Base-by-base conservation (phyloP, 2,888 invertebrate genomes). In the Netelia virgata region DNA sequence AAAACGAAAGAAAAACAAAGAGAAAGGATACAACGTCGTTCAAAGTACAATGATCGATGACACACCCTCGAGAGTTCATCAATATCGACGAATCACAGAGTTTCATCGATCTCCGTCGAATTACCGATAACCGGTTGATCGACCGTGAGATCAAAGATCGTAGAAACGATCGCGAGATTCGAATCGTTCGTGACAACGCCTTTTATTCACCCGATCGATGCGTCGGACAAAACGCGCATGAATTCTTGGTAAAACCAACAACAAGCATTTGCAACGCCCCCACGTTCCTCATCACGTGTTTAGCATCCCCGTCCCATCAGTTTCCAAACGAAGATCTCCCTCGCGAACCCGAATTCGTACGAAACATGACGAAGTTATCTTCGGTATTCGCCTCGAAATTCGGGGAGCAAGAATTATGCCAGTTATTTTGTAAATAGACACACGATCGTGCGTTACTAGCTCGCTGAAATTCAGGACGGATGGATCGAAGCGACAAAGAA, bases 361-460 rank as follows among this genome's bases (percentile, higher is more conserved):
- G 53, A 53, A 28, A 3, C 6, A 11, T 1, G 53, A 53, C n/a
- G 53, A 16, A 53, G 16, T 53, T 53, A 14, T 16, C 23, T 47
- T 41, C 59, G 14, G 14, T 59, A 36, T 20, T 28, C 28, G 28
- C 53, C 47, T 11, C 36, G 68, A 59, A 18, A 36, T 61, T 77
- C 43, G 36, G 59, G 50, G 28, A 28, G 69, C 69, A 61, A 78
- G 36, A 70, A 41, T 66, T 57, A 41, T 61, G 64, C 63, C 77
- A 69, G 74, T 69, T 84, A 74, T 84, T 84, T 78, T 84, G 84
- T 84, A 84, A 84, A 84, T 84, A 84, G 75, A 69, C 61, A 63
- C 73, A 73, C 55, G 9, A 77, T 47, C 20, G 77, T 47, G 82
- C 64, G 74, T 57, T 66, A 57, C 69, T 77, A 55, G 77, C 74